Evolutionary conservation across 2,888 invertebrate species (phyloP).

Genomic region (Folsomia candida): DNA sequence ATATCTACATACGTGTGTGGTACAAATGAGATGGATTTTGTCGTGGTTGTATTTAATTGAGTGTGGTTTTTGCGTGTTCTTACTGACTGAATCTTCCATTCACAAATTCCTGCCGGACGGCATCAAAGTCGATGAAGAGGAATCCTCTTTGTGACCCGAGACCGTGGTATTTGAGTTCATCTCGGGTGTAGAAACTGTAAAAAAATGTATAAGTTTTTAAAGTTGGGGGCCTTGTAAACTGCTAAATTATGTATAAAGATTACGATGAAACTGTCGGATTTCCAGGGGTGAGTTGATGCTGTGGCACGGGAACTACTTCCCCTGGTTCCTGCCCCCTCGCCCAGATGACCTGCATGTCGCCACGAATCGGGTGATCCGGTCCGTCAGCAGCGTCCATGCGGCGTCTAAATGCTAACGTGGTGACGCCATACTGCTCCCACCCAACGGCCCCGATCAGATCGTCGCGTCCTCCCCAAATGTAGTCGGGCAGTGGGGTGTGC

Average conservation of each 20-base stretch:
- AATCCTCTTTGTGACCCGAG: constrained; percentile 78
- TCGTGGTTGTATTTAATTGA: no score
- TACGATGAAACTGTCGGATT: constrained; percentile 63
- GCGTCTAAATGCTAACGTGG: constrained; percentile 84
- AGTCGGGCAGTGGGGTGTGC: constrained; percentile 60
- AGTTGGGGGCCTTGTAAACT: no score
- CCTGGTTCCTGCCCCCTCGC: constrained; percentile 83
- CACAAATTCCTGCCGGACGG: constrained; percentile 34
- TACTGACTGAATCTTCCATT: constrained; percentile 16
- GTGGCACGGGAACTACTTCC: constrained; percentile 66
- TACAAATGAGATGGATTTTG: no score
- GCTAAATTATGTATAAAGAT: not conserved
- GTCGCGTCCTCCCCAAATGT: constrained; percentile 84
- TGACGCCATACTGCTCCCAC: constrained; percentile 82
- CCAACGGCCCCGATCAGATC: constrained; percentile 85
- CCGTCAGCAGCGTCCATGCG: constrained; percentile 71
- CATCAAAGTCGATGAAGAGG: constrained; percentile 71
- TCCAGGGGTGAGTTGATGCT: constrained; percentile 67
- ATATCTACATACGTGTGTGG: no score
- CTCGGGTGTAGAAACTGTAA: constrained; percentile 71
- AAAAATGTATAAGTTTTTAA: not conserved
- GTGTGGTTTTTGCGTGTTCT: no score
- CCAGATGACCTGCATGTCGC: constrained; percentile 57
- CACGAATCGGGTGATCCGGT: constrained; percentile 79
- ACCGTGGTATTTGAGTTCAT: constrained; percentile 92